phyloP scores from a whole-genome alignment of 2,113 vertebrate species.

The Pantherophis guttatus region DNA sequence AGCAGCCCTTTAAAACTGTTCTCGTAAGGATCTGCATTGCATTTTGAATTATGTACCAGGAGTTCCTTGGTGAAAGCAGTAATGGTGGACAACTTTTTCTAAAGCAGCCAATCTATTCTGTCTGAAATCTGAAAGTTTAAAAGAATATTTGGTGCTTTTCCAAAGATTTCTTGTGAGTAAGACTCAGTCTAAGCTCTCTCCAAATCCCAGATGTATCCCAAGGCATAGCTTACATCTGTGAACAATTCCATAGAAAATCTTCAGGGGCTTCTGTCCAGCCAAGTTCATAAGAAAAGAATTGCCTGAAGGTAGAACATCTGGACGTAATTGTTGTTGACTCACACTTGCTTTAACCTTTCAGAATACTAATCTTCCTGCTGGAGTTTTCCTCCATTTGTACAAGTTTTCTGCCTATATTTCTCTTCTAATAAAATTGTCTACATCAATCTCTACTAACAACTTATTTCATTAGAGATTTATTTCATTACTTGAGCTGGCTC shows the following conservation, averaged over 20 bases:
- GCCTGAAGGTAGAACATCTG: background rate
- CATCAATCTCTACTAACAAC: constrained; percentile 7
- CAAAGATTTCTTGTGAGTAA: background rate
- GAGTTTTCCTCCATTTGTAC: background rate
- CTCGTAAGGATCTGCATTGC: background rate
- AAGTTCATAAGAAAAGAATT: background rate
- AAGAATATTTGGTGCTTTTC: background rate
- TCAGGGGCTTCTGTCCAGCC: background rate
- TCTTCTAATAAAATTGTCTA: constrained; percentile 35
- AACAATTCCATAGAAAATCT: background rate
- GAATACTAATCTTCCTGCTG: background rate
- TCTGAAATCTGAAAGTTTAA: background rate
- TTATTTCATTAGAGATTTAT: constrained; percentile 38
- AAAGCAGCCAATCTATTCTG: background rate
- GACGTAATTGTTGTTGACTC: background rate
- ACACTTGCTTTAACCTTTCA: background rate
- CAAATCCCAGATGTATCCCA: background rate
- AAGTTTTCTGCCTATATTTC: constrained; percentile 1
- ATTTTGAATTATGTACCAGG: background rate
- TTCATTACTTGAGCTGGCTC: constrained; percentile 18
- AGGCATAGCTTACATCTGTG: background rate
- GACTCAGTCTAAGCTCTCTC: background rate
- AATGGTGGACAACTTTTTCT: background rate
- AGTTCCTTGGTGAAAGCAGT: background rate
- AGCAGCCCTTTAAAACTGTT: background rate